These are phyloP conservation scores for Rousettus madagascariensis DNA, from an alignment of 2,797 vertebrate genomes.

Conservation along the genomic window DNA sequence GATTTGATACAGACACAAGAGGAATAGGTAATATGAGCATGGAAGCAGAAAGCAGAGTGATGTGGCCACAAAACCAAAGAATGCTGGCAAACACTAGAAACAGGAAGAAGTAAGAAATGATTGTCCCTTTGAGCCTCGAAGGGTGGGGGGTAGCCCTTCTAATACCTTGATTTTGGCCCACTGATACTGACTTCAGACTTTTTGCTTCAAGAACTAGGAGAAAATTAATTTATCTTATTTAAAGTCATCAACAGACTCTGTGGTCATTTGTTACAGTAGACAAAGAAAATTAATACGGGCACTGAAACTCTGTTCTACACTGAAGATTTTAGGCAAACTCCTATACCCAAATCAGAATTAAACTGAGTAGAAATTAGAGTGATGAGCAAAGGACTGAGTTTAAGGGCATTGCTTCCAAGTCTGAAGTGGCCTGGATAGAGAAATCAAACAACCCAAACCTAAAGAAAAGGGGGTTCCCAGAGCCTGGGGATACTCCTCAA, in stretches of 20 bases:
- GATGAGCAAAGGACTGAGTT: not conserved
- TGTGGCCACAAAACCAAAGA: not conserved
- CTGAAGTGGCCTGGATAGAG: not conserved
- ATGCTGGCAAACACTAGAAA: not conserved
- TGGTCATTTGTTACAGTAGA: not conserved
- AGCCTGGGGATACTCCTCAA: not conserved
- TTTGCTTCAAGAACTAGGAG: not conserved
- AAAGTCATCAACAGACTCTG: not conserved
- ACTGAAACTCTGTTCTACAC: not conserved
- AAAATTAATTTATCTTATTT: not conserved
- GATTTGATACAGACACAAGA: not conserved
- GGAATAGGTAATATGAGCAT: not conserved
- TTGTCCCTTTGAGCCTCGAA: not conserved
- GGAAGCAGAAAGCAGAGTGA: not conserved
- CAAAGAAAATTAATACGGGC: not conserved
- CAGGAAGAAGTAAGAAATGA: not conserved
- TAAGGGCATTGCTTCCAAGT: not conserved
- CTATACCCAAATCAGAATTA: not conserved
- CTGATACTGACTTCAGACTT: not conserved
- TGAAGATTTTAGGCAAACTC: not conserved
- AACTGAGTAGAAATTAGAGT: not conserved
- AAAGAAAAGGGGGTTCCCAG: not conserved
- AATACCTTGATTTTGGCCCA: not conserved
- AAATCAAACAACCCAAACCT: not conserved
- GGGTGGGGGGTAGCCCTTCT: rapidly evolving